A percentile compares a stretch with the other conserved stretches of the same genome.
These are phyloP conservation scores for Saccopteryx leptura DNA, from an alignment of 2,113 vertebrate genomes.

Conservation along the genomic window DNA sequence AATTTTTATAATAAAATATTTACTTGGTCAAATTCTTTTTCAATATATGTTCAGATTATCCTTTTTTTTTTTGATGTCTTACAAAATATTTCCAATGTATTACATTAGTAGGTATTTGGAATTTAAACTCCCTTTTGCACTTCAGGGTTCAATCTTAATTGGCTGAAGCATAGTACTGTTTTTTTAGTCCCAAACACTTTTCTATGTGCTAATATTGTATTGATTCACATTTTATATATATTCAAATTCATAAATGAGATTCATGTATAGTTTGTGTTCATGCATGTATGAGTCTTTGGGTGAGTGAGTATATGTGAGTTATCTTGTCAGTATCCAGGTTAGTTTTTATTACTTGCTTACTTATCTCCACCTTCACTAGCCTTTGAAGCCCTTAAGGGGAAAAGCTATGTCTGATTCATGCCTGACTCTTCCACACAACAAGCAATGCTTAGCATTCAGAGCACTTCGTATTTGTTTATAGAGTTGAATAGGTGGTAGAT, in stretches of 20 bases:
- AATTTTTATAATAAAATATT: background rate
- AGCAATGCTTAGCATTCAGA: background rate
- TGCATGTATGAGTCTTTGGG: background rate
- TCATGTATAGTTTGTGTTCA: background rate
- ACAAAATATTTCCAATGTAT: background rate
- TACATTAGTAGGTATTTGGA: background rate
- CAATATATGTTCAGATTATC: background rate
- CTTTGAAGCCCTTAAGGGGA: background rate
- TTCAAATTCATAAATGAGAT: background rate
- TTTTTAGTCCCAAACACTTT: background rate
- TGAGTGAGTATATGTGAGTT: background rate
- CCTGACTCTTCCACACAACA: background rate
- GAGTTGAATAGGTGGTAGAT: background rate
- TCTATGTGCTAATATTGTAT: background rate
- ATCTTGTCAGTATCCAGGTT: background rate
- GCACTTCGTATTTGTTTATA: background rate
- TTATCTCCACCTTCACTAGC: background rate
- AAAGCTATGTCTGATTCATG: background rate
- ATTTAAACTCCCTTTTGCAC: slow-evolving; percentile 3
- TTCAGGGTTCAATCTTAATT: background rate
- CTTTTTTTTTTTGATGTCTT: background rate
- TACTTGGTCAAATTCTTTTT: background rate
- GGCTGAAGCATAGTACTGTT: background rate
- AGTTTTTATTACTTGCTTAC: background rate
- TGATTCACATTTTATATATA: background rate